Evolutionary conservation across 2,797 vertebrate species (phyloP), one percentile per base, ranked within the genome.

Genomic region (Oreochromis mossambicus): DNA sequence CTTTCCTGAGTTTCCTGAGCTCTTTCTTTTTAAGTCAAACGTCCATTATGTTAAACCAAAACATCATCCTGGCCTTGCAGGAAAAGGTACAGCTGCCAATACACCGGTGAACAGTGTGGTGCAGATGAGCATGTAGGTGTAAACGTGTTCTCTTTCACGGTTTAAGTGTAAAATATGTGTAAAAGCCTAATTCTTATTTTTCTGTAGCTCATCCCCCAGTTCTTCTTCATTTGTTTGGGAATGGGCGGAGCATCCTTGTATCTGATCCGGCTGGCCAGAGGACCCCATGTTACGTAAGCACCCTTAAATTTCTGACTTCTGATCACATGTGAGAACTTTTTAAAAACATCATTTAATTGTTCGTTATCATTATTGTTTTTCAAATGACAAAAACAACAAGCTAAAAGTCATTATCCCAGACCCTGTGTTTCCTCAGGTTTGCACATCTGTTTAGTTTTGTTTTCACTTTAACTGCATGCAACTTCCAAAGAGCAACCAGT

Each of bases 141-240:
- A 41, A 52, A 55, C 34, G 41, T 55, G n/a, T 81, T 81, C 34
- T 51, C 19, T 81, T 8, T 73, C 6, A 6, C 1, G 1, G 26
- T 75, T 73, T 73, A 73, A 32, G 4, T 46, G 24, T 56, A 34
- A 34, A 81, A 55, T 34, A 48, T 56, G 12, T 17, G 24, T 10
- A n/a, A 14, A 54, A 38, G 51, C 41, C 7, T 21, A 24, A 17
- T 77, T 17, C 83, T 52, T 5, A 5, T 80, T 24, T 84, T 21
- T 76, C 21, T 78, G 4, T 96, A 99, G 98, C 97, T 99, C 84
- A 95, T 98, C 91, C 97, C 98, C 4, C 97, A 98, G 96, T 97
- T 99, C 90, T 94, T 98, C 94, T 97, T 98, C 95, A 98, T 98
- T 81, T 96, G 97, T 34, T 78, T 99, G 66, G 98, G 98, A 81